Conservation (phyloP, 1,140 invertebrate species). For the Anastrepha ludens region DNA sequence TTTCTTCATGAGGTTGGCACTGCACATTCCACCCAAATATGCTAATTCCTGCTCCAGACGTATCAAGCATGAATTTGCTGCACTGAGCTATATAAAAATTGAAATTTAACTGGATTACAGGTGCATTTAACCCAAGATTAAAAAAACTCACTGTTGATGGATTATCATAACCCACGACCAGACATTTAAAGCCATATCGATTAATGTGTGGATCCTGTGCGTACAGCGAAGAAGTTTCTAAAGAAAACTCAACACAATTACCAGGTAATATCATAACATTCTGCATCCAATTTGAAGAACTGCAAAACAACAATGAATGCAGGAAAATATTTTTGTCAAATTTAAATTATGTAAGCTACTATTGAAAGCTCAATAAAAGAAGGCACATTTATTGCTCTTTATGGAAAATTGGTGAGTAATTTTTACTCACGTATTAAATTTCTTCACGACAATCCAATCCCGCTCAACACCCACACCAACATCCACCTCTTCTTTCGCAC, state of each 20-base stretch:
- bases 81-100: conserved; percentile 64
- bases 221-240: conserved; percentile 97
- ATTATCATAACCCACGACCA: conserved; percentile 95
- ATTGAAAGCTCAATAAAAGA: background rate
- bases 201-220: conserved; percentile 91
- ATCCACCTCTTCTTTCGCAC: background rate
- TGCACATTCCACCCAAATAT: conserved; percentile 93
- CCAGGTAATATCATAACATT: conserved; percentile 91
- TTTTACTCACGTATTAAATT: conserved; percentile 70
- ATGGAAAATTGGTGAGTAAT: too few species aligned
- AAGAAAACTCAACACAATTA: conserved; percentile 94
- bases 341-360: background rate
- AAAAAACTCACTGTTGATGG: conserved; percentile 68
- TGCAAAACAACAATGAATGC: conserved; percentile 63
- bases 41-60: conserved; percentile 93
- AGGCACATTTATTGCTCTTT: background rate
- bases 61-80: conserved; percentile 77
- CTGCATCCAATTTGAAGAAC: conserved; percentile 89
- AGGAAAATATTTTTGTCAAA: too few species aligned
- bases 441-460: conserved; percentile 73
- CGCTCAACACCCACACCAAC: conserved; percentile 58
- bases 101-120: background rate
- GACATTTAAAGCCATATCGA: conserved; percentile 92
- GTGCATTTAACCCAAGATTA: too few species aligned
- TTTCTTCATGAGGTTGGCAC: conserved; percentile 90